Conservation (phyloP, 2,797 vertebrate species). For the Protonibea diacanthus region DNA sequence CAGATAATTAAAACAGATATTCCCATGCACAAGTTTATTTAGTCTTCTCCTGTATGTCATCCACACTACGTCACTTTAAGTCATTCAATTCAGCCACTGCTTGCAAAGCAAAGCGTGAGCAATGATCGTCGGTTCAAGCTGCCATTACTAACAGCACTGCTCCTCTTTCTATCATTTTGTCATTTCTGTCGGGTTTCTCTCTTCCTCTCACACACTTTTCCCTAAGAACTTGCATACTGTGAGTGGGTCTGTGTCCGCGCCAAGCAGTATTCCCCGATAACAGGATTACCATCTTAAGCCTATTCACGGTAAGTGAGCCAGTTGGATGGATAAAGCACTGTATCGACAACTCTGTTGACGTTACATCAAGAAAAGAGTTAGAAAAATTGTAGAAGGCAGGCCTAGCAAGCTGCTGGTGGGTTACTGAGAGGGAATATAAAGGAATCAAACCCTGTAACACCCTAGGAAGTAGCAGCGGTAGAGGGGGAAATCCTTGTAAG, state of each 20-base stretch:
- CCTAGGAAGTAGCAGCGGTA: slow-evolving; percentile 34
- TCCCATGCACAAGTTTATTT: slow-evolving; percentile 58
- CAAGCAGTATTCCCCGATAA: slow-evolving; percentile 82
- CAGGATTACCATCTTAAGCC: slow-evolving; percentile 84
- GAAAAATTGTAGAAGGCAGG: slow-evolving; percentile 67
- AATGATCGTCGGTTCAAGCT: slow-evolving; percentile 35
- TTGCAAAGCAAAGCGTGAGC: slow-evolving; percentile 43
- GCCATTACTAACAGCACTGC: slow-evolving; percentile 27
- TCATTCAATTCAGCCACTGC: slow-evolving; percentile 42
- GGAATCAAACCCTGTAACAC: slow-evolving; percentile 51
- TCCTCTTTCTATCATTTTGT: slow-evolving; percentile 38
- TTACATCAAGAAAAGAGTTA: slow-evolving; percentile 74
- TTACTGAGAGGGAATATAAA: slow-evolving; percentile 58
- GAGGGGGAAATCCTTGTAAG: slow-evolving; percentile 35
- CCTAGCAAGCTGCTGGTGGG: slow-evolving; percentile 56
- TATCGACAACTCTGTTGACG: slow-evolving; percentile 70
- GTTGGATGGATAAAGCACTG: slow-evolving; percentile 79
- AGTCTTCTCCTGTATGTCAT: slow-evolving; percentile 51
- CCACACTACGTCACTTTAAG: slow-evolving; percentile 50
- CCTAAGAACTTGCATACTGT: slow-evolving; percentile 36
- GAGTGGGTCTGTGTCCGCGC: slow-evolving; percentile 55
- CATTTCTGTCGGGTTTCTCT: slow-evolving; percentile 22
- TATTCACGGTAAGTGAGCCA: slow-evolving; percentile 81
- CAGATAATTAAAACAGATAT: slow-evolving; percentile 69
- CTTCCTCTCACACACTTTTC: slow-evolving; percentile 22